Evolutionary conservation across 2,888 invertebrate genomes (phyloP).

Genomic region (Automeris io): DNA sequence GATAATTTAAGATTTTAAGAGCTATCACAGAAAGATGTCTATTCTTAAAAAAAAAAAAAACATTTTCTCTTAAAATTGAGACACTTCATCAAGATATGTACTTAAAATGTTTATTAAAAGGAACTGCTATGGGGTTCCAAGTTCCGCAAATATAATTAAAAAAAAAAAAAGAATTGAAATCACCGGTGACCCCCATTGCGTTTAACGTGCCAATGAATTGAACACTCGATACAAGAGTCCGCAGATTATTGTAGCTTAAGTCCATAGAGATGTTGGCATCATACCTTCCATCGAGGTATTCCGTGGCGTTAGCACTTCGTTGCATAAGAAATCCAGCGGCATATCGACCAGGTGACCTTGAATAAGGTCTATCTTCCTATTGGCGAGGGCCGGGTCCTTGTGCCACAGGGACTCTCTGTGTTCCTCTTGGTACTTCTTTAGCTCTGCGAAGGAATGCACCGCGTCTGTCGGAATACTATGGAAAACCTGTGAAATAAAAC

Average conservation of each 20-base stretch:
- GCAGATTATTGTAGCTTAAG: constrained; percentile 64
- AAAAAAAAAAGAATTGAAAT: no score
- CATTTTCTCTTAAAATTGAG: no score
- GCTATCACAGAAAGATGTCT: no score
- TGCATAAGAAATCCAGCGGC: constrained; percentile 92
- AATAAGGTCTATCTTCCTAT: constrained; percentile 83
- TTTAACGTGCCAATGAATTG: no score
- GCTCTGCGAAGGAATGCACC: constrained; percentile 84
- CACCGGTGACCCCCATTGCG: no score
- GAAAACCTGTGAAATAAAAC: constrained; percentile 80
- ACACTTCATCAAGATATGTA: no score
- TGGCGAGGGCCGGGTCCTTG: constrained; percentile 83
- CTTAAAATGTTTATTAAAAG: no score
- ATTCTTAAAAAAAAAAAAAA: no score
- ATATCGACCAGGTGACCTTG: constrained; percentile 92
- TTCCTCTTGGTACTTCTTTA: constrained; percentile 86
- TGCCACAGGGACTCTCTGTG: constrained; percentile 80
- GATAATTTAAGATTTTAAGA: no score
- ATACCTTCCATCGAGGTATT: constrained; percentile 92
- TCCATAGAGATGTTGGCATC: constrained; percentile 95
- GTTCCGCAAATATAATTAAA: no score
- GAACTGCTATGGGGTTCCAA: no score
- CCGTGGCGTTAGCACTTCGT: constrained; percentile 90
- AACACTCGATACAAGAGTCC: no score
- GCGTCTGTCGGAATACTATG: constrained; percentile 91